Conservation (phyloP, 1,140 invertebrate genomes). For the Halictus rubicundus region DNA sequence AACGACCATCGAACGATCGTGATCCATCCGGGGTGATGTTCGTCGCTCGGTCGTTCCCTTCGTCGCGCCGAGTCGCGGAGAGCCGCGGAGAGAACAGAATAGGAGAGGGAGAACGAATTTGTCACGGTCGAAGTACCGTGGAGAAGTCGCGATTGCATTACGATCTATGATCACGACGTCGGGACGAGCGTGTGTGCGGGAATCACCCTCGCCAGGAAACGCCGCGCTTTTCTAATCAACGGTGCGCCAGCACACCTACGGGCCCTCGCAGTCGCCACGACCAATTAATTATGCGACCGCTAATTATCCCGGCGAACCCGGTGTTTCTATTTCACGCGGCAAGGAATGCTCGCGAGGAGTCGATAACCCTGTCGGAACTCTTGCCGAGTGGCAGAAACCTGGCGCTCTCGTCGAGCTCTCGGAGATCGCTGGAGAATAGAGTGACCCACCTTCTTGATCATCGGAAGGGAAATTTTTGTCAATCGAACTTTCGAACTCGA, state of each 20-base stretch:
- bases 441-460: no score
- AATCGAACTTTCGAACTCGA: no score
- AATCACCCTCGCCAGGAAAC: conserved; percentile 54
- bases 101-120: conserved; percentile 45
- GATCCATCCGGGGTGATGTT: no score
- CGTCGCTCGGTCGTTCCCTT: no score
- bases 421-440: no score
- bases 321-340: conserved; percentile 20
- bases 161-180: conserved; percentile 52
- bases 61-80: background rate
- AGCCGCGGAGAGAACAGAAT: background rate
- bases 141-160: conserved; percentile 57
- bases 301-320: conserved; percentile 26
- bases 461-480: no score
- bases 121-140: conserved; percentile 55
- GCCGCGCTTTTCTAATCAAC: conserved; percentile 47
- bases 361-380: conserved; percentile 24
- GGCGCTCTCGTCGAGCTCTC: background rate
- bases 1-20: background rate
- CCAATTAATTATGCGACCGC: conserved; percentile 40
- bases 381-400: no score
- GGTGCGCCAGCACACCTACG: conserved; percentile 19
- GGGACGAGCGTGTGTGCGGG: conserved; percentile 11
- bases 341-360: conserved; percentile 10
- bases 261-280: background rate